Evolutionary conservation across 2,888 invertebrate genomes (phyloP).

Genomic region (Coelinius sp.): DNA sequence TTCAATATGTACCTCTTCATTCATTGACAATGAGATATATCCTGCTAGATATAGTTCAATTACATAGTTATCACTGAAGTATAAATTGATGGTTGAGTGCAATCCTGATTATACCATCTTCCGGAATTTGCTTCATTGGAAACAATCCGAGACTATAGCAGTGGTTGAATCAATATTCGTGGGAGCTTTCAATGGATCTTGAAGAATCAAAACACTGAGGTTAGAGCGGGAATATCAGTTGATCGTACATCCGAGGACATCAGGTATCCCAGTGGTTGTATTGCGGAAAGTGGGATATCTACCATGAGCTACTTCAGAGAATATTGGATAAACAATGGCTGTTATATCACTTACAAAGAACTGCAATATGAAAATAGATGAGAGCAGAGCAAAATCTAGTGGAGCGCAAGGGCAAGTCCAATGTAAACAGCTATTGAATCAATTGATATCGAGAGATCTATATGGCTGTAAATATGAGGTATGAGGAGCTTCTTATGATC

Average conservation of each 20-base stretch:
- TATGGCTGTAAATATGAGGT: neutral
- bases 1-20: constrained; percentile 6
- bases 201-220: constrained; percentile 5
- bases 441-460: neutral
- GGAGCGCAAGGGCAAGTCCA: neutral
- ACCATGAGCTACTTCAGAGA: neutral
- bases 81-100: too few species aligned
- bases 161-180: neutral
- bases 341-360: constrained; percentile 6
- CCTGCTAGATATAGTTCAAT: neutral
- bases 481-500: neutral
- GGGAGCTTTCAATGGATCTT: neutral
- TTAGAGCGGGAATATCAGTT: neutral
- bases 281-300: neutral
- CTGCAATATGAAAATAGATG: neutral
- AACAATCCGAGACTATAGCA: neutral
- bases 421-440: neutral
- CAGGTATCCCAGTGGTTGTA: neutral
- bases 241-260: neutral
- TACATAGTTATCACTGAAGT: too few species aligned
- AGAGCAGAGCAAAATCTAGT: neutral
- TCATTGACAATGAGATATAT: constrained; percentile 10
- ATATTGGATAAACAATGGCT: neutral
- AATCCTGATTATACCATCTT: too few species aligned
- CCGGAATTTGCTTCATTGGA: too few species aligned